These are phyloP conservation scores for Sturnira hondurensis DNA, from an alignment of 2,113 vertebrate species.

Conservation along the genomic window DNA sequence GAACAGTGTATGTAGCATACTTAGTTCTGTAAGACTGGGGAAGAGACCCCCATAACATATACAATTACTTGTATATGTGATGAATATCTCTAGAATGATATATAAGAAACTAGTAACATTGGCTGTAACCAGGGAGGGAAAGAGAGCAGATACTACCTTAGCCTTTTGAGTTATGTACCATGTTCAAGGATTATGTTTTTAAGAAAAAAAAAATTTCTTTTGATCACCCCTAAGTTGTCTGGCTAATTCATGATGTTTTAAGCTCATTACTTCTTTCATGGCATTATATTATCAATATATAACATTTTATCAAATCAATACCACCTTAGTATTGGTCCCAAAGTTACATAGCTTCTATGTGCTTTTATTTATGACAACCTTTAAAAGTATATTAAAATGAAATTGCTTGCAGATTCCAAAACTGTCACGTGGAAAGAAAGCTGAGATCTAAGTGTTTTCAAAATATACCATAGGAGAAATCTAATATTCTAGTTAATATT, in stretches of 20 bases:
- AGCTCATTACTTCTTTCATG: constrained; percentile 21
- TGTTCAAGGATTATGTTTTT: constrained; percentile 27
- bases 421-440: background rate
- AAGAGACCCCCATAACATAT: background rate
- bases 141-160: background rate
- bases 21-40: background rate
- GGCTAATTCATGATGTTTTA: constrained; percentile 8
- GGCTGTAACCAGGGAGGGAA: background rate
- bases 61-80: background rate
- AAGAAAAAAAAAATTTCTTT: background rate
- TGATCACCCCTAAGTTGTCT: background rate
- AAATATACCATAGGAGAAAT: constrained; percentile 12
- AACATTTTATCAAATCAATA: constrained; percentile 33
- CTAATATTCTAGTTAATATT: background rate
- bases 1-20: background rate
- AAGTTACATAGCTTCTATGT: background rate
- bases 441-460: constrained; percentile 7
- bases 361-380: constrained; percentile 11
- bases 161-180: background rate
- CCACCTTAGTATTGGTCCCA: background rate
- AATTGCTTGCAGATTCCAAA: constrained; percentile 20
- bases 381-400: constrained; percentile 41
- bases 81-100: background rate
- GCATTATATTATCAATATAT: constrained; percentile 18
- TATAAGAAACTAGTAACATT: background rate